A percentile compares a stretch with the other conserved stretches of the same genome.
Conservation (phyloP, 2,113 vertebrate species). For the Malurus melanocephalus region DNA sequence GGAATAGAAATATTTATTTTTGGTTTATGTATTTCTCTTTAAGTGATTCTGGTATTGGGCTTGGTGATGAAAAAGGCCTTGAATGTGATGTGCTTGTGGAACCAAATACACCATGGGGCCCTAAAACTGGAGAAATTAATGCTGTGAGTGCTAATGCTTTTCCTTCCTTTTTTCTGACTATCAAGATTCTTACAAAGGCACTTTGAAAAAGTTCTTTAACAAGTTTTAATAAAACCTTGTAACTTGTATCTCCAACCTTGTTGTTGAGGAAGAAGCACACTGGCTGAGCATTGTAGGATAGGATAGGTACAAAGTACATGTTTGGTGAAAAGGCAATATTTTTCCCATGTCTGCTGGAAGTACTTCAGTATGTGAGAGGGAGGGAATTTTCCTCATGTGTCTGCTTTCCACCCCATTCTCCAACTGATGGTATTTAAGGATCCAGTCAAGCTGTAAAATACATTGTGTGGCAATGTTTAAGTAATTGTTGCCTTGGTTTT, state of each 20-base stretch:
- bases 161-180: not conserved
- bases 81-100: constrained; percentile 85
- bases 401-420: not conserved
- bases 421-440: not conserved
- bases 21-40: constrained; percentile 1
- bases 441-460: not conserved
- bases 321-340: not conserved
- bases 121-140: constrained; percentile 80
- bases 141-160: constrained; percentile 77
- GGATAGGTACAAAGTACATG: not conserved
- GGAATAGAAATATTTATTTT: not conserved
- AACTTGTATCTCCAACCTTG: no score
- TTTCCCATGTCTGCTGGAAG: not conserved
- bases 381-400: not conserved
- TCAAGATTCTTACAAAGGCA: not conserved
- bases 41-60: constrained; percentile 70
- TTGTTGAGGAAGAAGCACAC: not conserved
- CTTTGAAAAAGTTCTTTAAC: not conserved
- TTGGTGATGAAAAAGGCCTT: constrained; percentile 72
- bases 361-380: not conserved
- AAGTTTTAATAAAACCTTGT: not conserved
- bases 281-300: not conserved
- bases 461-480: not conserved
- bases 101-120: constrained; percentile 75
- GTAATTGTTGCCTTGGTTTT: not conserved